Conservation (phyloP, 2,888 invertebrate species). For the Spatulosminthurus flaviceps region DNA sequence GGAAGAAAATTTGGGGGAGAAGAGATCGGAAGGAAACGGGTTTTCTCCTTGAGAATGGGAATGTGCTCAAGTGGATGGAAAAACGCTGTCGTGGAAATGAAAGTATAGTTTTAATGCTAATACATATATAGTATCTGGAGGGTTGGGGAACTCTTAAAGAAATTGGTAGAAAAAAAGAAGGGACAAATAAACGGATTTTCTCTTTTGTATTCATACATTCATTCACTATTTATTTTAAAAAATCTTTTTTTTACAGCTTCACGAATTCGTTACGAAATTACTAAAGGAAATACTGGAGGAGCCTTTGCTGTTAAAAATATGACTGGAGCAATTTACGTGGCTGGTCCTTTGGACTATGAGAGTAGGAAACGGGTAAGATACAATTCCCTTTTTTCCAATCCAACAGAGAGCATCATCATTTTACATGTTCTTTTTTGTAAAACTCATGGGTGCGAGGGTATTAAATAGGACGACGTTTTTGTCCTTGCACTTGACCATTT, state of each 20-base stretch:
- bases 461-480: too few relatives aligned
- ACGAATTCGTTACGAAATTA: slow-evolving; percentile 99
- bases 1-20: background rate
- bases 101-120: too few relatives aligned
- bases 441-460: too few relatives aligned
- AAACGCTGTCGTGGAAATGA: slow-evolving; percentile 26
- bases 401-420: too few relatives aligned
- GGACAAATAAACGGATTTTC: slow-evolving; percentile 4
- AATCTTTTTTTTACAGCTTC: slow-evolving; percentile 79
- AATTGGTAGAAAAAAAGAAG: background rate
- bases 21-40: background rate
- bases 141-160: too few relatives aligned
- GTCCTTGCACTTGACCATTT: too few relatives aligned
- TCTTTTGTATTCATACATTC: background rate
- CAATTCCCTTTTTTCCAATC: background rate
- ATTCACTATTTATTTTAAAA: slow-evolving; percentile 48
- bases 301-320: slow-evolving; percentile 98
- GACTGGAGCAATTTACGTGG: slow-evolving; percentile 98
- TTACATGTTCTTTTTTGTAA: too few relatives aligned
- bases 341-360: slow-evolving; percentile 96
- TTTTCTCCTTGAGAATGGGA: background rate
- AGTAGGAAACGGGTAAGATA: slow-evolving; percentile 90
- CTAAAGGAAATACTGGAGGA: slow-evolving; percentile 98
- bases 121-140: too few relatives aligned
- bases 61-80: slow-evolving; percentile 29